Evolutionary conservation across 2,797 vertebrate genomes (phyloP).

Genomic region (Lagorchestes hirsutus): DNA sequence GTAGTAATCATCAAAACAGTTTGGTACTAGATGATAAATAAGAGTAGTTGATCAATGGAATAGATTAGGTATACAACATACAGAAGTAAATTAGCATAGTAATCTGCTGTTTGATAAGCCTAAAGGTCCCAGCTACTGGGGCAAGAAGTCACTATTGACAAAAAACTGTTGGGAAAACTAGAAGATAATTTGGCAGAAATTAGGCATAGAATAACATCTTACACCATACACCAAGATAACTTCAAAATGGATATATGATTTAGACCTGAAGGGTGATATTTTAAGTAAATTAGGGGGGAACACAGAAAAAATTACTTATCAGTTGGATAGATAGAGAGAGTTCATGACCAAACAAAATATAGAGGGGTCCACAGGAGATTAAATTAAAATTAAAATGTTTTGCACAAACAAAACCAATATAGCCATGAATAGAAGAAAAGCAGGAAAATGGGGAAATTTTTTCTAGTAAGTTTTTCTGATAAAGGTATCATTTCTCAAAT

Average conservation of each 20-base stretch:
- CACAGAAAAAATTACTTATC: neutral
- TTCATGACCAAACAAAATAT: neutral
- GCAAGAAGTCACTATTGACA: neutral
- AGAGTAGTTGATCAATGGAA: too few relatives aligned
- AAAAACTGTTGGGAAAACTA: neutral
- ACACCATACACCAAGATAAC: neutral
- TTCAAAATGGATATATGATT: neutral
- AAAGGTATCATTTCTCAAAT: too few relatives aligned
- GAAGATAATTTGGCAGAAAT: neutral
- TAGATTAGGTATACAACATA: neutral
- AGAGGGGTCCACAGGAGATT: neutral
- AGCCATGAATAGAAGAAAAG: too few relatives aligned
- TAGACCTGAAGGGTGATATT: too few relatives aligned
- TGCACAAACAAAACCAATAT: too few relatives aligned
- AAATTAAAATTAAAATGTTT: neutral
- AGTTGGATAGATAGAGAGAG: neutral
- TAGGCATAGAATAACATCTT: neutral
- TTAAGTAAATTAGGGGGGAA: too few relatives aligned
- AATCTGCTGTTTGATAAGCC: neutral
- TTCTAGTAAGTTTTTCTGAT: too few relatives aligned
- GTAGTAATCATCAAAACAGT: too few relatives aligned
- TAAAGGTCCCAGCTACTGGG: neutral
- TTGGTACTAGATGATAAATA: too few relatives aligned
- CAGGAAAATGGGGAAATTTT: too few relatives aligned
- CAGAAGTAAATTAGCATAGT: neutral